Conservation (phyloP, 2,797 vertebrate genomes). For the Scolopax bukidnonensis region DNA sequence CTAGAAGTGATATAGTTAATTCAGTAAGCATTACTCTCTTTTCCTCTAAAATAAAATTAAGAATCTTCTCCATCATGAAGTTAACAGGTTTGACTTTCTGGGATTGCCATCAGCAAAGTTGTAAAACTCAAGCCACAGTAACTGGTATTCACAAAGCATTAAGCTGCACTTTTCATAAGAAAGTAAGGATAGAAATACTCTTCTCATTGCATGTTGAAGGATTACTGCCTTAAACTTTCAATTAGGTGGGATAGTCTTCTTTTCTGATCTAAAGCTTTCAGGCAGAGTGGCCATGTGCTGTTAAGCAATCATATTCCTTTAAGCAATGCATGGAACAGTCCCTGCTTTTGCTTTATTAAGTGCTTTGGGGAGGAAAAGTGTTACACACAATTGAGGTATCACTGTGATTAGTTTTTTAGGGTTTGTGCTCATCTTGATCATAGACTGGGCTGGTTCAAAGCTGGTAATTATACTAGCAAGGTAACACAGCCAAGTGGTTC, state of each 20-base stretch:
- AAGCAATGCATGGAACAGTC: background rate
- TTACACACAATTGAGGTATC: background rate
- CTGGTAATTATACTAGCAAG: background rate
- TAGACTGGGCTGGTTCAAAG: background rate
- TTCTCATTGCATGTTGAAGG: background rate
- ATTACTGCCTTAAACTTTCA: background rate
- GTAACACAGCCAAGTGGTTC: rapidly evolving
- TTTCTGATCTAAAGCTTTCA: background rate
- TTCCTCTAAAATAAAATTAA: background rate
- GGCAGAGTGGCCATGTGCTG: background rate
- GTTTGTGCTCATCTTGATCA: background rate
- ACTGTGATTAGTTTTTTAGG: background rate
- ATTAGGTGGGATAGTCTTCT: background rate
- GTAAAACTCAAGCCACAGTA: background rate
- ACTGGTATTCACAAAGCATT: background rate
- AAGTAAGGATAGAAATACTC: background rate
- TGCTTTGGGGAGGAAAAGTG: background rate
- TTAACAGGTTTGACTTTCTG: background rate
- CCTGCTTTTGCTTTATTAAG: background rate
- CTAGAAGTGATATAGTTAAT: background rate
- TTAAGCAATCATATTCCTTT: background rate
- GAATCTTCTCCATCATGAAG: background rate
- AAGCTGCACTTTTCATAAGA: background rate
- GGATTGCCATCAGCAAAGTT: background rate
- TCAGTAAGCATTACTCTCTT: background rate